phyloP scores from a whole-genome alignment of 2,113 vertebrate species.

The Chaetorhynchus papuensis region DNA sequence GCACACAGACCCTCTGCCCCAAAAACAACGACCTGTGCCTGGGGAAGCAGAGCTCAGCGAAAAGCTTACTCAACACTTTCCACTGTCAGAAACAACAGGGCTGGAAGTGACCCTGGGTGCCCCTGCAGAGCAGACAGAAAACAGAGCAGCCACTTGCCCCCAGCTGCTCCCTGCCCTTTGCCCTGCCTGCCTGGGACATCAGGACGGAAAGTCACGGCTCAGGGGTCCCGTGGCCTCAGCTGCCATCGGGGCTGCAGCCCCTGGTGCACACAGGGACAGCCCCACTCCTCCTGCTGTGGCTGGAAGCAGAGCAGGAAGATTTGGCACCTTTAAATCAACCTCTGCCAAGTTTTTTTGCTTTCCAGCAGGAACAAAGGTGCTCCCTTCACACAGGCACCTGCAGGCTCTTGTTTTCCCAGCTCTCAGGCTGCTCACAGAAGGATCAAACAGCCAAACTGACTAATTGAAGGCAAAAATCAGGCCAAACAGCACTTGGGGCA shows the following conservation, averaged over 20 bases:
- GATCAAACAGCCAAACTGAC: not conserved
- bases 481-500: not conserved
- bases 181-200: fast-evolving
- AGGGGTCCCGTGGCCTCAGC: not conserved
- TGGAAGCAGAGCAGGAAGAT: not conserved
- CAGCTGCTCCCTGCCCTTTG: not conserved
- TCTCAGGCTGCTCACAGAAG: not conserved
- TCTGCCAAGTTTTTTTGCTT: not conserved
- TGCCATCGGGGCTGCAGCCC: not conserved
- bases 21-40: not conserved
- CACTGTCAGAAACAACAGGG: not conserved
- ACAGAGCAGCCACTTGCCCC: not conserved
- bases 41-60: not conserved
- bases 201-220: not conserved
- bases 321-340: not conserved
- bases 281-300: fast-evolving
- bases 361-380: not conserved
- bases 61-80: not conserved
- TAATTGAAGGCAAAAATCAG: not conserved
- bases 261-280: not conserved
- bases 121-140: not conserved
- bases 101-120: not conserved
- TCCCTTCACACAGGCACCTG: not conserved
- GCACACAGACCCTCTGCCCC: not conserved
- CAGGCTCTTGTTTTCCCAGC: not conserved